Conservation (phyloP, 1,140 invertebrate genomes). For the Potamilus streckersoni region DNA sequence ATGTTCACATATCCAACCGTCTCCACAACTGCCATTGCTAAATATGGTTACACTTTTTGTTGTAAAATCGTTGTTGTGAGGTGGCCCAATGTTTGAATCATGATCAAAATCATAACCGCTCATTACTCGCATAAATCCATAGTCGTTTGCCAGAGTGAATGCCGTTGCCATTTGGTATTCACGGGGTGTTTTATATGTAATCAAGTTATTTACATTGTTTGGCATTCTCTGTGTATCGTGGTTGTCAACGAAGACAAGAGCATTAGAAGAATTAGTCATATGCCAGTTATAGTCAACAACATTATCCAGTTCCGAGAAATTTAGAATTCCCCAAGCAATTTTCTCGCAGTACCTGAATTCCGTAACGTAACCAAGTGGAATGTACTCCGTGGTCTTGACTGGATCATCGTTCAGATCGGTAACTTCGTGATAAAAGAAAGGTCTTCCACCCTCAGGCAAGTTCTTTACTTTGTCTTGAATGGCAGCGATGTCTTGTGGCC, state of each 20-base stretch:
- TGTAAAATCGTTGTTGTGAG: slow-evolving; percentile 6
- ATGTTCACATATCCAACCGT: slow-evolving; percentile 90
- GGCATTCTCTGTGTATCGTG: slow-evolving; percentile 67
- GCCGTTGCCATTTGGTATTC: slow-evolving; percentile 77
- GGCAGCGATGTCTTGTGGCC: slow-evolving; percentile 43
- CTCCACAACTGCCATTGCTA: slow-evolving; percentile 70
- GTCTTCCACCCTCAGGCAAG: slow-evolving; percentile 32
- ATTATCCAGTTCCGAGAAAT: slow-evolving; percentile 4
- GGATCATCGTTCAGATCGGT: slow-evolving; percentile 79
- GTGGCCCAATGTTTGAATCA: slow-evolving; percentile 15
- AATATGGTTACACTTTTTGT: slow-evolving; percentile 11
- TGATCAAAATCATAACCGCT: slow-evolving; percentile 74
- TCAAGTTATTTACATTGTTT: slow-evolving; percentile 69
- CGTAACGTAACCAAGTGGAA: slow-evolving; percentile 74
- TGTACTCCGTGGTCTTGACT: slow-evolving; percentile 70
- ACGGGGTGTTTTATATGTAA: slow-evolving; percentile 69
- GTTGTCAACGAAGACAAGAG: slow-evolving; percentile 68
- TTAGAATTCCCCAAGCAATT: slow-evolving; percentile 13
- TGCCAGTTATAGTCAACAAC: slow-evolving; percentile 49
- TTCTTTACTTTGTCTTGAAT: slow-evolving; percentile 68
- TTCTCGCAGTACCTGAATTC: slow-evolving; percentile 76
- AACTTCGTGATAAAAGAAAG: slow-evolving; percentile 81
- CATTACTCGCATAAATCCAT: slow-evolving; percentile 79
- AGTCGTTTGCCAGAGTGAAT: slow-evolving; percentile 81
- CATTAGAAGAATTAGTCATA: slow-evolving; percentile 52